These are phyloP conservation scores for Drosophila borealis DNA, from an alignment of 2,888 invertebrate species.

Conservation along the genomic window DNA sequence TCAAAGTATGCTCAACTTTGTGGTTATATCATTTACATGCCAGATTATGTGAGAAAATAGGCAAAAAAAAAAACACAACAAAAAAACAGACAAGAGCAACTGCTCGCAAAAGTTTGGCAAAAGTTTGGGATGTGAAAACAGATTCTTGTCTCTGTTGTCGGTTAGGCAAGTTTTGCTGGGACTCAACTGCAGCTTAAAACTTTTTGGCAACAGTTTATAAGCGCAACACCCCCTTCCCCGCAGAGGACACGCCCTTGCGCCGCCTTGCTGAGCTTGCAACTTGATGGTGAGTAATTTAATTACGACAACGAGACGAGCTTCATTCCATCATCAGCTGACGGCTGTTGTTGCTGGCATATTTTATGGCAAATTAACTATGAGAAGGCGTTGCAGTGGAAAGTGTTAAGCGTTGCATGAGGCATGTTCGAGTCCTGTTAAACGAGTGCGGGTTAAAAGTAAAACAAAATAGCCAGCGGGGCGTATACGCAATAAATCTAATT, in stretches of 20 bases:
- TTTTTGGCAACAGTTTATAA: constrained; percentile 75
- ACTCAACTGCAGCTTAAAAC: constrained; percentile 76
- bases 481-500: constrained; percentile 30
- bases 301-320: constrained; percentile 61
- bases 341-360: constrained; percentile 63
- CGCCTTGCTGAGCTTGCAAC: constrained; percentile 17
- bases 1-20: constrained; percentile 67
- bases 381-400: constrained; percentile 69
- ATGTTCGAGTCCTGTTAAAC: constrained; percentile 13
- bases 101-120: constrained; percentile 53
- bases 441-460: constrained; percentile 13
- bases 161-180: constrained; percentile 42
- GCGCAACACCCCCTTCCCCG: background rate
- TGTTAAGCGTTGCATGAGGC: constrained; percentile 37
- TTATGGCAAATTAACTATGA: constrained; percentile 72
- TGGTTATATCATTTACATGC: constrained; percentile 70
- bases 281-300: constrained; percentile 67
- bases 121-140: constrained; percentile 68
- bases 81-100: constrained; percentile 49
- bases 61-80: constrained; percentile 43
- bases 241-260: background rate
- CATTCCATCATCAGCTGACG: constrained; percentile 42
- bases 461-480: constrained; percentile 26
- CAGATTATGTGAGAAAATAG: constrained; percentile 64
- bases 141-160: constrained; percentile 19